Percentiles rank a stretch among this genome's conserved stretches.
Evolutionary conservation across 2,888 invertebrate species (phyloP).

Genomic region (Amphiduros pacificus): DNA sequence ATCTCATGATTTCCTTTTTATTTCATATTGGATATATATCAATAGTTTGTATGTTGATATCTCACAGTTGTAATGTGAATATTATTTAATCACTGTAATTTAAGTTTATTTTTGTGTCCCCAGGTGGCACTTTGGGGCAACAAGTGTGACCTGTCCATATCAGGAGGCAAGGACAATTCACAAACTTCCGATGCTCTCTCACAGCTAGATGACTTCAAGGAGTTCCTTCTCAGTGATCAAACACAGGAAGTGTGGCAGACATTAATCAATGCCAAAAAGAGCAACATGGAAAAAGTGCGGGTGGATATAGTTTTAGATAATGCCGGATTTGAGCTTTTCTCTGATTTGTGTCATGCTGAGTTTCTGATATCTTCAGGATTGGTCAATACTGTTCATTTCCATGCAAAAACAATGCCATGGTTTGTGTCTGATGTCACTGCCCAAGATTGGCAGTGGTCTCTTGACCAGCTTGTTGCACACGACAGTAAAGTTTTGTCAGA

Average conservation of each 20-base stretch:
- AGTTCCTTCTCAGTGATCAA: slow-evolving; percentile 69
- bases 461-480: slow-evolving; percentile 59
- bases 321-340: slow-evolving; percentile 87
- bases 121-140: slow-evolving; percentile 87
- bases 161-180: slow-evolving; percentile 70
- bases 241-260: slow-evolving; percentile 65
- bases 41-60: no score
- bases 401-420: slow-evolving; percentile 91
- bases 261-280: slow-evolving; percentile 30
- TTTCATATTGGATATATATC: no score
- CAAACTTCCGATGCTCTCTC: slow-evolving; percentile 66
- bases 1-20: no score
- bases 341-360: slow-evolving; percentile 85
- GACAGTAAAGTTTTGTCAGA: slow-evolving; percentile 34
- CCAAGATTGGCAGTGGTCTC: slow-evolving; percentile 74
- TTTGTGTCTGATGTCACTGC: slow-evolving; percentile 87
- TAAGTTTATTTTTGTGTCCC: slow-evolving; percentile 15
- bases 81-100: no score
- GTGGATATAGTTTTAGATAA: slow-evolving; percentile 78
- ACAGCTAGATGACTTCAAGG: slow-evolving; percentile 64
- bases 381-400: slow-evolving; percentile 75
- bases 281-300: slow-evolving; percentile 25
- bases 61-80: no score
- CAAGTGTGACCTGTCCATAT: slow-evolving; percentile 87
- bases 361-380: slow-evolving; percentile 69